Conservation (phyloP, 2,113 vertebrate genomes). For the Phycodurus eques region DNA sequence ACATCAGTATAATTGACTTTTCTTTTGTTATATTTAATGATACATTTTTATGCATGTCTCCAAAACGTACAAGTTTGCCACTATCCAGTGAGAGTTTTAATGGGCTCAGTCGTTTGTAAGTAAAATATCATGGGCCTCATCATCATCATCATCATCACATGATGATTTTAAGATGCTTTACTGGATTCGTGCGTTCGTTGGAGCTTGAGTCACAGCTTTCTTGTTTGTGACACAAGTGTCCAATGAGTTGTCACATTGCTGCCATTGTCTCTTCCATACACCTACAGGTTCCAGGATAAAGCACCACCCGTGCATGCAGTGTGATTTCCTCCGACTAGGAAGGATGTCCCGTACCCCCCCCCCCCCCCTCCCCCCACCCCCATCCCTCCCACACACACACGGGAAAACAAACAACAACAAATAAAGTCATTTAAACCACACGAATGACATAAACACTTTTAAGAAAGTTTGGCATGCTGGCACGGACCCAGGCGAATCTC, state of each 20-base stretch:
- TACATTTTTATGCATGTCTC: neutral
- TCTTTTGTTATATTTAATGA: too few species aligned
- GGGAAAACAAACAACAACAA: neutral
- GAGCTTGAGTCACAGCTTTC: neutral
- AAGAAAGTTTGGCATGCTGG: constrained; percentile 63
- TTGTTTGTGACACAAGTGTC: constrained; percentile 24
- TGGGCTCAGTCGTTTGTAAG: too few species aligned
- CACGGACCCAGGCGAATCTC: constrained; percentile 70
- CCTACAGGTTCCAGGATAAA: constrained; percentile 40
- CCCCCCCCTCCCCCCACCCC: too few species aligned
- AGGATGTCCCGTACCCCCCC: neutral
- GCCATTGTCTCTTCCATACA: constrained; percentile 41
- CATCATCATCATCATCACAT: neutral
- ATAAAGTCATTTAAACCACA: constrained; percentile 58
- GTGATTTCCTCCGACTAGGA: constrained; percentile 60
- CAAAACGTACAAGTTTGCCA: too few species aligned
- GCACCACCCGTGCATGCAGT: constrained; percentile 41
- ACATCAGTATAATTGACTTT: too few species aligned
- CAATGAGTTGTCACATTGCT: constrained; percentile 36
- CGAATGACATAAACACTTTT: constrained; percentile 56
- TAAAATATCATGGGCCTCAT: neutral
- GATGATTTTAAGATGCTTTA: neutral
- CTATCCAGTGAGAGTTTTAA: too few species aligned
- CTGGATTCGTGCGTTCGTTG: neutral
- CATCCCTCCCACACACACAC: too few species aligned